These are phyloP conservation scores for Gallirallus australis DNA, from an alignment of 2,797 vertebrate species.

Conservation along the genomic window DNA sequence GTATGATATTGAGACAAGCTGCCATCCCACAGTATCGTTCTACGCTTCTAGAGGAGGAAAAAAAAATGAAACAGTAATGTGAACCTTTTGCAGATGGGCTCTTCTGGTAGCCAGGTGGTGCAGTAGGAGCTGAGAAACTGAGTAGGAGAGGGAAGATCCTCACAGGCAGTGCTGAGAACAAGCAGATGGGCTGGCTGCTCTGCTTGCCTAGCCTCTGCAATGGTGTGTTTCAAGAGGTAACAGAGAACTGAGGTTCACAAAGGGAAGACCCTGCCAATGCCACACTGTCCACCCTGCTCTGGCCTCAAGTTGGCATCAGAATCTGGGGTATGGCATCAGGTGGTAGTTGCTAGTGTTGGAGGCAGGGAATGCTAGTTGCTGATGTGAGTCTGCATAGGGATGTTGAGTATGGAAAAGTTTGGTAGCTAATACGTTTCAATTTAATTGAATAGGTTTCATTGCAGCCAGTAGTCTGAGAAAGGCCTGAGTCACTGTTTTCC, in stretches of 20 bases:
- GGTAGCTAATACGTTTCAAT: not conserved
- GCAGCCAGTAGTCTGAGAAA: not conserved
- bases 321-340: not conserved
- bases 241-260: fast-evolving
- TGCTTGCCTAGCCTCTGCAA: not conserved
- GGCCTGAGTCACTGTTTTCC: not conserved
- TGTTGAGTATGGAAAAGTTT: not conserved
- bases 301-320: not conserved
- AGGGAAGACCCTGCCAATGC: not conserved
- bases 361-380: not conserved
- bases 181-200: not conserved
- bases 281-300: not conserved
- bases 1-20: not conserved
- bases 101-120: not conserved
- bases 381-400: fast-evolving
- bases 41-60: not conserved
- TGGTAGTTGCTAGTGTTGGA: not conserved
- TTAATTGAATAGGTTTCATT: not conserved
- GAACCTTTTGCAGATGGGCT: not conserved
- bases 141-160: not conserved
- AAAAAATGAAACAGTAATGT: not conserved
- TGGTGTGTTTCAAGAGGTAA: not conserved
- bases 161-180: not conserved
- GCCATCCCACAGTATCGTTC: not conserved
- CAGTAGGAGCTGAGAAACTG: fast-evolving